Conservation (phyloP, 2,797 vertebrate species). For the Cyclura pinguis region DNA sequence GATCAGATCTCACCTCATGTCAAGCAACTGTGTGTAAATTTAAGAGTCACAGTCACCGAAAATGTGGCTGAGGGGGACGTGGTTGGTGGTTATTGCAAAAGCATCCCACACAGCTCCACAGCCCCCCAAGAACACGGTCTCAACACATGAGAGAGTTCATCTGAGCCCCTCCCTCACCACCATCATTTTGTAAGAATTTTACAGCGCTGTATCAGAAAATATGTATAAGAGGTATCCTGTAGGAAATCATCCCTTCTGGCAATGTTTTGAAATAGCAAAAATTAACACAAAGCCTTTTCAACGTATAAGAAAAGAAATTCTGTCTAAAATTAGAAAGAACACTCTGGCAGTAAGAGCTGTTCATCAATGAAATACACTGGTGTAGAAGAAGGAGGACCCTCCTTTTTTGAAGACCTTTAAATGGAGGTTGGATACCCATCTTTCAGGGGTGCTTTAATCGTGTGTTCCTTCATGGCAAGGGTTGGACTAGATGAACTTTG, state of each 20-base stretch:
- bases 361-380: too few species aligned
- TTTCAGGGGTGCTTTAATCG: too few species aligned
- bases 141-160: background rate
- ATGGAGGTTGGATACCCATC: too few species aligned
- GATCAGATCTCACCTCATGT: background rate
- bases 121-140: background rate
- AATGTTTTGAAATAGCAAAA: background rate
- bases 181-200: background rate
- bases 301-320: too few species aligned
- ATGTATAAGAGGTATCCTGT: background rate
- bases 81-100: background rate
- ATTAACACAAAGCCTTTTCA: background rate
- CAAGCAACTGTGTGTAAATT: background rate
- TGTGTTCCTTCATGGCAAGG: too few species aligned
- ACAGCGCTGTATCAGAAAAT: background rate
- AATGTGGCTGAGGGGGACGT: background rate
- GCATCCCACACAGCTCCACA: background rate
- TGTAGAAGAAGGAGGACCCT: too few species aligned
- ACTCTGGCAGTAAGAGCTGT: too few species aligned
- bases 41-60: background rate
- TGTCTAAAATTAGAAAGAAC: too few species aligned
- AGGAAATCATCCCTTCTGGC: background rate
- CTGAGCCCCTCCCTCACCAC: background rate
- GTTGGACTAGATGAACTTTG: background rate
- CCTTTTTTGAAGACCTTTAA: too few species aligned